Percentiles rank a stretch among this genome's conserved stretches.
Evolutionary conservation across 30 jellyfish, hydroid and myxozoan species (phyloP).

Genomic region (Aurelia sp.): DNA sequence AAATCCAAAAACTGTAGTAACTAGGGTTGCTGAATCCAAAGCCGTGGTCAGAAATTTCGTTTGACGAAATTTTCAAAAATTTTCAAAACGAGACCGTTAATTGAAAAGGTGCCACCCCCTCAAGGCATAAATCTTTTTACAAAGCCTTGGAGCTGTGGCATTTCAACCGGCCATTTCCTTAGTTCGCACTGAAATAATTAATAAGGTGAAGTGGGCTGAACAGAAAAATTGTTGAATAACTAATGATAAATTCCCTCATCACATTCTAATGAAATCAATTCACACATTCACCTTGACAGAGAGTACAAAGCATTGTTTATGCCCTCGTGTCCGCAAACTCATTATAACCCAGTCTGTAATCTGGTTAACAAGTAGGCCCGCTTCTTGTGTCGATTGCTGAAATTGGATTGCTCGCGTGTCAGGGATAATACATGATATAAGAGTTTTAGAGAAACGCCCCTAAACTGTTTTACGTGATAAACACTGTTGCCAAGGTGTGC

Average conservation of each 20-base stretch:
- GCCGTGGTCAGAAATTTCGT: too few species aligned
- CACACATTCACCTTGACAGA: background rate
- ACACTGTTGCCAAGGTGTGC: too few species aligned
- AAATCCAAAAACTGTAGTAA: too few species aligned
- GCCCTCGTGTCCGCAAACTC: background rate
- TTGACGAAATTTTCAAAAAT: too few species aligned
- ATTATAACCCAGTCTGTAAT: background rate
- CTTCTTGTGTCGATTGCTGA: too few species aligned
- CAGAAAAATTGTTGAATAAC: background rate
- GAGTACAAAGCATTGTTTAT: background rate
- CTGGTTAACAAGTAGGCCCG: background rate
- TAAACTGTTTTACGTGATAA: too few species aligned
- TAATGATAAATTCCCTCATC: background rate
- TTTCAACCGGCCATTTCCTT: background rate
- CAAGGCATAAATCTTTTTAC: background rate
- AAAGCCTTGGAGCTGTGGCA: background rate
- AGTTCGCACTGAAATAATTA: background rate
- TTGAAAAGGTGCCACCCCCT: background rate
- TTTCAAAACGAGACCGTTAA: too few species aligned
- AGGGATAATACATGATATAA: too few species aligned
- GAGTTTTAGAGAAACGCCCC: too few species aligned
- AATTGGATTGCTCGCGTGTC: too few species aligned
- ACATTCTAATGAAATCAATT: background rate
- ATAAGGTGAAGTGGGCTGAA: constrained; percentile 15
- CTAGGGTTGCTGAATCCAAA: too few species aligned